A percentile compares a stretch with the other conserved stretches of the same genome.
phyloP scores from a whole-genome alignment of 2,888 invertebrate species.

The Agrotis clavis region DNA sequence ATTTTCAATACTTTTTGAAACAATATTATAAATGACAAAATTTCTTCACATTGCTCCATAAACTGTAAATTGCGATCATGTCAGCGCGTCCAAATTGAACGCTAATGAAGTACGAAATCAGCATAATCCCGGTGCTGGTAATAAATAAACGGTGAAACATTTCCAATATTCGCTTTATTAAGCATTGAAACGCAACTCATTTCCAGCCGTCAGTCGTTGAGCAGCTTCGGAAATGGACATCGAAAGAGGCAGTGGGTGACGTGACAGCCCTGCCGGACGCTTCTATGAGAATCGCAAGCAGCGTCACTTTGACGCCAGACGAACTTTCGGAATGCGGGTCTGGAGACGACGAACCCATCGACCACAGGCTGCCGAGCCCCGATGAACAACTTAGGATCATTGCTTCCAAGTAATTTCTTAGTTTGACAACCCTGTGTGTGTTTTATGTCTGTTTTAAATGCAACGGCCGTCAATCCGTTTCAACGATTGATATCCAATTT shows the following conservation, averaged over 20 bases:
- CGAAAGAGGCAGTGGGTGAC: slow-evolving; percentile 95
- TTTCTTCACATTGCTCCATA: slow-evolving; percentile 13
- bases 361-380: slow-evolving; percentile 96
- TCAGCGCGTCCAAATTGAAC: slow-evolving; percentile 31
- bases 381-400: slow-evolving; percentile 96
- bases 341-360: slow-evolving; percentile 93
- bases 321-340: slow-evolving; percentile 91
- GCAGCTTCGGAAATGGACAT: slow-evolving; percentile 96
- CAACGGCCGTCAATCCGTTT: slow-evolving; percentile 15
- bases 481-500: slow-evolving; percentile 41
- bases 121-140: slow-evolving; percentile 24
- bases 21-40: slow-evolving; percentile 11
- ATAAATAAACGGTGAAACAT: slow-evolving; percentile 40
- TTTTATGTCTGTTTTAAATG: slow-evolving; percentile 30
- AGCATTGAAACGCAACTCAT: slow-evolving; percentile 54
- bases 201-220: slow-evolving; percentile 95
- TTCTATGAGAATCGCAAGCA: slow-evolving; percentile 93
- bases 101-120: slow-evolving; percentile 43
- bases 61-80: slow-evolving; percentile 28
- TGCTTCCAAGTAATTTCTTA: slow-evolving; percentile 93
- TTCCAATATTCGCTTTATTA: slow-evolving; percentile 51
- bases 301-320: slow-evolving; percentile 87
- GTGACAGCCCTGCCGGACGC: slow-evolving; percentile 95
- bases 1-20: slow-evolving; percentile 9
- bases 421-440: slow-evolving; percentile 31